A percentile compares a stretch with the other conserved stretches of the same genome.
Conservation (phyloP, 2,888 invertebrate genomes). For the Aphodius sticticus region DNA sequence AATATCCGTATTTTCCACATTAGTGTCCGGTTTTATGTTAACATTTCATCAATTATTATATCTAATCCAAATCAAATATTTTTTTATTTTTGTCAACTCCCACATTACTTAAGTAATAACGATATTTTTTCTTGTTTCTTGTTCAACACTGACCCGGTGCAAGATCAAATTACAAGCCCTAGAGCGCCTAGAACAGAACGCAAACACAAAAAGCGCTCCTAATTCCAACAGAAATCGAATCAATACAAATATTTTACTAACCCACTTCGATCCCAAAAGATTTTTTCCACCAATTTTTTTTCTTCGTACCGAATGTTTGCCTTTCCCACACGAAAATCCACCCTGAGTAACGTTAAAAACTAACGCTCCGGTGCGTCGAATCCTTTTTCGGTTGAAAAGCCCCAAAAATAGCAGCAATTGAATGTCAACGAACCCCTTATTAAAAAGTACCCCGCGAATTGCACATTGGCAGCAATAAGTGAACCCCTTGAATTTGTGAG, state of each 20-base stretch:
- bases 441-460: constrained; percentile 19
- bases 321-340: constrained; percentile 12
- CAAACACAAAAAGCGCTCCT: constrained; percentile 16
- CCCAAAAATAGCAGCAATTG: constrained; percentile 15
- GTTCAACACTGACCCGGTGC: not conserved
- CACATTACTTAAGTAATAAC: not conserved
- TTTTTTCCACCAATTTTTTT: constrained; percentile 24
- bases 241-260: constrained; percentile 34
- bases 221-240: constrained; percentile 20
- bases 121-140: not conserved
- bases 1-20: too few species aligned
- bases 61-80: too few species aligned
- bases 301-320: constrained; percentile 17
- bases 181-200: not conserved
- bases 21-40: too few species aligned
- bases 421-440: constrained; percentile 24
- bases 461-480: constrained; percentile 7
- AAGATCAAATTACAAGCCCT: not conserved
- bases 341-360: constrained; percentile 11
- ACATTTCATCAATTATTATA: too few species aligned
- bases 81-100: not conserved
- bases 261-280: constrained; percentile 29
- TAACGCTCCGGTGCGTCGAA: constrained; percentile 13
- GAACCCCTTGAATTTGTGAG: constrained; percentile 15
- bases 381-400: constrained; percentile 20